Conservation (phyloP, 2,888 invertebrate species). For the Tillus elongatus region DNA sequence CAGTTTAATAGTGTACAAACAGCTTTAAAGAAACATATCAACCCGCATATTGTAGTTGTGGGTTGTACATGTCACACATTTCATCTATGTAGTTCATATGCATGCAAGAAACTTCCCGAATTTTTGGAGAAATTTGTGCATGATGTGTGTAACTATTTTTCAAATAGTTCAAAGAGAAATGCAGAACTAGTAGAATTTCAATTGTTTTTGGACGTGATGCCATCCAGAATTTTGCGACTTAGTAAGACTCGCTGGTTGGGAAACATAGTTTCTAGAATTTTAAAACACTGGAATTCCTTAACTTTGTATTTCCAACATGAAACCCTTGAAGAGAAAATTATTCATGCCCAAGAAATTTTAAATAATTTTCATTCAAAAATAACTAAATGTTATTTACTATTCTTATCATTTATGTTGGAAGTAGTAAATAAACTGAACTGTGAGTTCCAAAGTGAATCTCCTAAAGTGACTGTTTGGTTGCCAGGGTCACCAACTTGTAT, state of each 20-base stretch:
- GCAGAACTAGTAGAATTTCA: constrained; percentile 4
- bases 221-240: constrained; percentile 1
- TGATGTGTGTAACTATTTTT: constrained; percentile 3
- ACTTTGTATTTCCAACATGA: constrained; percentile 3
- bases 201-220: neutral
- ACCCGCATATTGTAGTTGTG: constrained; percentile 2
- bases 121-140: constrained; percentile 3
- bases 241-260: constrained; percentile 4
- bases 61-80: constrained; percentile 4
- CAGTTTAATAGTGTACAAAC: constrained; percentile 3
- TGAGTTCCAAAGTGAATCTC: constrained; percentile 3
- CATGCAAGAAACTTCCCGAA: neutral
- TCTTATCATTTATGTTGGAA: constrained; percentile 4
- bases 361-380: constrained; percentile 3
- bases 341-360: constrained; percentile 2
- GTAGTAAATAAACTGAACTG: constrained; percentile 1
- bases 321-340: constrained; percentile 3
- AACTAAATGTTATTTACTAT: constrained; percentile 4
- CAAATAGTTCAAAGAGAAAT: constrained; percentile 4
- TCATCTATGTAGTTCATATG: constrained; percentile 4
- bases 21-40: neutral
- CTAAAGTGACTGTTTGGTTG: no score
- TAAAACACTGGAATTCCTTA: constrained; percentile 3
- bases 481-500: constrained; percentile 1
- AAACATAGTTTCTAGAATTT: constrained; percentile 1